phyloP scores from a whole-genome alignment of 2,888 invertebrate species.

The Trichopria drosophilae region DNA sequence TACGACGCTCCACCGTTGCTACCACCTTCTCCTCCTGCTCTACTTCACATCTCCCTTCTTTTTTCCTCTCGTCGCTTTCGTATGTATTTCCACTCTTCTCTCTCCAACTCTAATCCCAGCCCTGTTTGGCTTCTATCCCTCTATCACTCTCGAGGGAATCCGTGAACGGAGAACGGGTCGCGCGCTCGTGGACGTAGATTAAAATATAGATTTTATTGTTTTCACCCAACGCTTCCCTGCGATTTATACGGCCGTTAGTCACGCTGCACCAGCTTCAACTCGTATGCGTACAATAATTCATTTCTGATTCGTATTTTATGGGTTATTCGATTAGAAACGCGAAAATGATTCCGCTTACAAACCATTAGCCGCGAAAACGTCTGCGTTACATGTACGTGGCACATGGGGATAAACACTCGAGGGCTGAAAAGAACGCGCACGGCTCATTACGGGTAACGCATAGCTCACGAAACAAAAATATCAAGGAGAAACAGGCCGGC shows the following conservation, averaged over 20 bases:
- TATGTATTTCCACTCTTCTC: conserved; percentile 2
- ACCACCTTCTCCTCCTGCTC: conserved; percentile 16
- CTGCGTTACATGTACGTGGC: no score
- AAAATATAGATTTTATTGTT: conserved; percentile 57
- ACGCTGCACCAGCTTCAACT: conserved; percentile 34
- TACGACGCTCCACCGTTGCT: conserved; percentile 3
- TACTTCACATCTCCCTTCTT: conserved; percentile 1
- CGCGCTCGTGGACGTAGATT: conserved; percentile 41
- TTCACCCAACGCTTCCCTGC: conserved; percentile 35
- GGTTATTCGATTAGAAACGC: conserved; percentile 33
- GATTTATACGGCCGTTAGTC: conserved; percentile 53
- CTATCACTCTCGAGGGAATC: conserved; percentile 34
- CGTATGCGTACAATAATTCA: conserved; percentile 48
- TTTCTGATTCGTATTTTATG: conserved; percentile 45
- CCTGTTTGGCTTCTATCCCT: conserved; percentile 34
- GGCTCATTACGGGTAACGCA: no score
- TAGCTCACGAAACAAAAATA: no score
- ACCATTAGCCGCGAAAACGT: no score
- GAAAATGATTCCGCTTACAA: no score
- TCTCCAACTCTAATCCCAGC: conserved; percentile 26
- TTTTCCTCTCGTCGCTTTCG: conserved; percentile 14
- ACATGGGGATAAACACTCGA: no score
- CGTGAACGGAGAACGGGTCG: conserved; percentile 33
- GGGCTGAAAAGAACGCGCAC: no score
- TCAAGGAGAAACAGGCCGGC: no score